Conservation (phyloP, 2,888 invertebrate species). For the Lasioglossum lativentre region DNA sequence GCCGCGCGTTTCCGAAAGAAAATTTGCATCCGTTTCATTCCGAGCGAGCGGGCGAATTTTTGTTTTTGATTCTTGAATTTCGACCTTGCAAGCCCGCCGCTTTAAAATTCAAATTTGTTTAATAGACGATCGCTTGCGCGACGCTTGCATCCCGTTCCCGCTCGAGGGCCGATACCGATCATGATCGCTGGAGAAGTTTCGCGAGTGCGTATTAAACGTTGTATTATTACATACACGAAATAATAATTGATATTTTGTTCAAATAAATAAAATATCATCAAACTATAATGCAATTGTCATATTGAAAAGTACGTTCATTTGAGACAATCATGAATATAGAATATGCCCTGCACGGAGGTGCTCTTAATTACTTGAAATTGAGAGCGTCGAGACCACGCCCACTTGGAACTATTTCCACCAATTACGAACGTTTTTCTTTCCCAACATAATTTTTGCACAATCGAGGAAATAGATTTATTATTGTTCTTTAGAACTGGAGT, state of each 20-base stretch:
- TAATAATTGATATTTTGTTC: neutral
- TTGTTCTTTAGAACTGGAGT: neutral
- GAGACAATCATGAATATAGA: neutral
- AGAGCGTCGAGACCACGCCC: neutral
- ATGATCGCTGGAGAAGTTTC: neutral
- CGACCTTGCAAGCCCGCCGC: neutral
- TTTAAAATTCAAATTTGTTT: neutral
- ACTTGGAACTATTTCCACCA: neutral
- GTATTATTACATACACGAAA: neutral
- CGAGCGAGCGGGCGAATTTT: neutral
- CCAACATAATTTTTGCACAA: neutral
- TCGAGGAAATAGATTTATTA: neutral
- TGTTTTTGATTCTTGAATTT: neutral
- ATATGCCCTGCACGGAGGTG: neutral
- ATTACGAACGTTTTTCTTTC: neutral
- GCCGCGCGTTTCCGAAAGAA: neutral
- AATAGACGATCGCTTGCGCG: neutral
- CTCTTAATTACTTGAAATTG: neutral
- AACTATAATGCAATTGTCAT: too few relatives aligned
- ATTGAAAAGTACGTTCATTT: too few relatives aligned
- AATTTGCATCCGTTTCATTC: conserved; percentile 10
- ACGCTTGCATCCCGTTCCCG: neutral
- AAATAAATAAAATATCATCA: too few relatives aligned
- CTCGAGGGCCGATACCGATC: neutral
- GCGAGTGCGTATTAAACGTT: neutral